These are phyloP conservation scores for Agrochola lota DNA, from an alignment of 2,888 invertebrate species.

Conservation along the genomic window DNA sequence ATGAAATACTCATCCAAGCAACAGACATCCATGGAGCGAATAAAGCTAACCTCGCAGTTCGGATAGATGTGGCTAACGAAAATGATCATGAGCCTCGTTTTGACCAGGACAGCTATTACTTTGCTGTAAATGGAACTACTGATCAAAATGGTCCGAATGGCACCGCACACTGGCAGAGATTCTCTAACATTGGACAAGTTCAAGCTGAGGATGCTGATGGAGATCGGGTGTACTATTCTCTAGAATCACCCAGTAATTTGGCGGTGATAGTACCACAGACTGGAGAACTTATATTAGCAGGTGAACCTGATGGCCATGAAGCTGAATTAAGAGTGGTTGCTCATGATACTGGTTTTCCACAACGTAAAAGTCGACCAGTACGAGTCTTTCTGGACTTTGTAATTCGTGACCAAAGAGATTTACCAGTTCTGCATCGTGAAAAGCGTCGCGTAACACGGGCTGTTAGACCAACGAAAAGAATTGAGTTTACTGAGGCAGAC, in stretches of 20 bases:
- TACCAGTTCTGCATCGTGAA: slow-evolving; percentile 92
- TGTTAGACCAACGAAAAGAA: slow-evolving; percentile 98
- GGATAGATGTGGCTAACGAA: slow-evolving; percentile 94
- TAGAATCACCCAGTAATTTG: slow-evolving; percentile 94
- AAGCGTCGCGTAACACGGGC: slow-evolving; percentile 96
- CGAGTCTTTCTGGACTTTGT: slow-evolving; percentile 94
- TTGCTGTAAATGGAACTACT: slow-evolving; percentile 92
- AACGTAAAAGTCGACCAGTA: slow-evolving; percentile 93
- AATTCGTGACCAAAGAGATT: slow-evolving; percentile 90
- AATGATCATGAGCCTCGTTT: slow-evolving; percentile 98
- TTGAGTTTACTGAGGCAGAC: slow-evolving; percentile 97
- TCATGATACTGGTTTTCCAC: slow-evolving; percentile 95
- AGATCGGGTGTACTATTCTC: slow-evolving; percentile 96
- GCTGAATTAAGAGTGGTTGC: slow-evolving; percentile 94
- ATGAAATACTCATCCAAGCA: slow-evolving; percentile 95
- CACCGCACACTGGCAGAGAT: slow-evolving; percentile 93
- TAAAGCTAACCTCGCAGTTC: slow-evolving; percentile 94
- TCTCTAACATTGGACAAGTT: slow-evolving; percentile 95
- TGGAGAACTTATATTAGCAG: slow-evolving; percentile 96
- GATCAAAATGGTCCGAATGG: slow-evolving; percentile 91
- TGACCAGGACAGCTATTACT: slow-evolving; percentile 94
- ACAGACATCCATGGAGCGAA: slow-evolving; percentile 95
- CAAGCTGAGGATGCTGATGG: slow-evolving; percentile 97
- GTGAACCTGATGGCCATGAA: slow-evolving; percentile 93
- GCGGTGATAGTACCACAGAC: slow-evolving; percentile 98